phyloP scores from a whole-genome alignment of 2,888 invertebrate genomes.

The Stegophylla sp. region DNA sequence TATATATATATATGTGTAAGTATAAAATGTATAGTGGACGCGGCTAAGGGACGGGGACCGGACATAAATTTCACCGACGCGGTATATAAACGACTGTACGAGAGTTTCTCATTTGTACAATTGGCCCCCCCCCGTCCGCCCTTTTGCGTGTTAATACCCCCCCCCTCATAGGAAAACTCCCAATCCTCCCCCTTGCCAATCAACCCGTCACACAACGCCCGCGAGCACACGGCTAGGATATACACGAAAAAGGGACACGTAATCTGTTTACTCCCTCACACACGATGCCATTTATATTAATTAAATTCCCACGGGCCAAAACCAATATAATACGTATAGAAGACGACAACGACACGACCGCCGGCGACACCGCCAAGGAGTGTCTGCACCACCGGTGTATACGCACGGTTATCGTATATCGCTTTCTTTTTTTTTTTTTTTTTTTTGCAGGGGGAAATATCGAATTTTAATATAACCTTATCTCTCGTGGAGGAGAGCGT shows the following conservation, averaged over 20 bases:
- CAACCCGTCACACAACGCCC: conserved; percentile 31
- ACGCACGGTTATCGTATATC: too few species aligned
- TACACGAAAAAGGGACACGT: conserved; percentile 57
- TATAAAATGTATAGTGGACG: too few species aligned
- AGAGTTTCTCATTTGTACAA: conserved; percentile 58
- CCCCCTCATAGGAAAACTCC: background rate
- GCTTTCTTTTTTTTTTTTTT: background rate
- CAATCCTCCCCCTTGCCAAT: background rate
- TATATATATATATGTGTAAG: background rate
- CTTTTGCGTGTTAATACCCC: conserved; percentile 53
- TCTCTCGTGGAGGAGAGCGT: background rate
- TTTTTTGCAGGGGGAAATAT: conserved; percentile 26
- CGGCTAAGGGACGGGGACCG: background rate
- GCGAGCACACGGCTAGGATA: too few species aligned
- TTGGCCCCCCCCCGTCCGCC: conserved; percentile 41
- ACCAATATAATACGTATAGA: conserved; percentile 23
- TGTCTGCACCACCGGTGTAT: too few species aligned
- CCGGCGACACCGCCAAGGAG: background rate
- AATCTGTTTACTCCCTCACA: conserved; percentile 50
- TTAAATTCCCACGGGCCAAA: conserved; percentile 52
- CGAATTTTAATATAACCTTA: conserved; percentile 53
- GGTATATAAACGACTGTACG: conserved; percentile 21
- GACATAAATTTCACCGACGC: conserved; percentile 35
- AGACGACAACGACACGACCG: background rate
- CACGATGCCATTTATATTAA: conserved; percentile 54